phyloP scores from a whole-genome alignment of 2,888 invertebrate species.

The Gryllus longicercus region DNA sequence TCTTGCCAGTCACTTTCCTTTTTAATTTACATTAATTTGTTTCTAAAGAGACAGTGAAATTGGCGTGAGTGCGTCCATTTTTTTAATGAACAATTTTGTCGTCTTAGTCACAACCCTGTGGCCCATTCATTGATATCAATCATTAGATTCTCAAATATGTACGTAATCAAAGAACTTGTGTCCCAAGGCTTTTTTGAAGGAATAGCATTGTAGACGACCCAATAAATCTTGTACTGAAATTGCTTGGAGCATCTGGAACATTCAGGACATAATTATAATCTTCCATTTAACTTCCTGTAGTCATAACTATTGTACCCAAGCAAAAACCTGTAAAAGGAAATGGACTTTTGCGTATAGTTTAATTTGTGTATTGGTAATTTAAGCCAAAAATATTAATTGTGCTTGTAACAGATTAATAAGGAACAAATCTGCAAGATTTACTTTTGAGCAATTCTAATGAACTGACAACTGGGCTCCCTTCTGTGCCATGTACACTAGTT shows the following conservation, averaged over 20 bases:
- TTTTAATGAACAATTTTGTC: constrained; percentile 3
- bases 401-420: no score
- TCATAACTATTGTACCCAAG: neutral
- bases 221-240: neutral
- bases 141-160: neutral
- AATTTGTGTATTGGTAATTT: no score
- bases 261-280: constrained; percentile 3
- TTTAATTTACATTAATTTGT: neutral
- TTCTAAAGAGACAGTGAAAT: constrained; percentile 17
- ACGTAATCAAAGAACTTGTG: constrained; percentile 11
- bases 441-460: no score
- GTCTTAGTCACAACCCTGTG: neutral
- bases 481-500: neutral
- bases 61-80: constrained; percentile 17
- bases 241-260: constrained; percentile 8
- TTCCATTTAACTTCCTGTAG: neutral
- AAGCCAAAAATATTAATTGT: no score
- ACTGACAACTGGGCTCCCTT: neutral
- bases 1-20: constrained; percentile 17
- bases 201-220: constrained; percentile 19
- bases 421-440: no score
- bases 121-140: neutral
- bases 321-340: neutral
- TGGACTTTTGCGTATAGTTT: neutral
- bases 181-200: constrained; percentile 25